phyloP scores from a whole-genome alignment of 2,113 vertebrate genomes.

The Sceloporus tristichus region DNA sequence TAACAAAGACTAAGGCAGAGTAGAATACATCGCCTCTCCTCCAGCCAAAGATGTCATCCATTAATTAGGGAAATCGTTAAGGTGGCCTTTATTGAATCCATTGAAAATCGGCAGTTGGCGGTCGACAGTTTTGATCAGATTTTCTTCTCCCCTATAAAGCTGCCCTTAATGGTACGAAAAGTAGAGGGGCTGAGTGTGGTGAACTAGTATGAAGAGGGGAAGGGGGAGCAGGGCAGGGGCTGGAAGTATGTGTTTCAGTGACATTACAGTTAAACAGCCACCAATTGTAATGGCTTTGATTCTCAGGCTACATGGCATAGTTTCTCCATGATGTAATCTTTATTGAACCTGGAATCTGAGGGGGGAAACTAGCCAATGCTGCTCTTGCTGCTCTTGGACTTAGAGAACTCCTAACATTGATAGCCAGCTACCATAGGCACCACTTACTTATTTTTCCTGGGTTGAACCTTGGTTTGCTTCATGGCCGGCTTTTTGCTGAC shows the following conservation, averaged over 20 bases:
- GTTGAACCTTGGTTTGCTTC: constrained; percentile 33
- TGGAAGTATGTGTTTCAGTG: constrained; percentile 88
- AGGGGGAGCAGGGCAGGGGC: constrained; percentile 69
- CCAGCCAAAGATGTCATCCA: constrained; percentile 99
- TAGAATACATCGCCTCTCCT: constrained; percentile 99
- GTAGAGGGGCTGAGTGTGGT: constrained; percentile 65
- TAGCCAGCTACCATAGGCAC: constrained; percentile 72
- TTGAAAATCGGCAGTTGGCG: constrained; percentile 96
- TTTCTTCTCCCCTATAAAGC: constrained; percentile 90
- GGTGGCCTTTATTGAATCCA: constrained; percentile 99
- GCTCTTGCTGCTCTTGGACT: constrained; percentile 72
- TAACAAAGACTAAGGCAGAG: constrained; percentile 99
- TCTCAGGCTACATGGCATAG: constrained; percentile 96
- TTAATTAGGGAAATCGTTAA: constrained; percentile 99
- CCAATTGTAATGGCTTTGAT: constrained; percentile 92
- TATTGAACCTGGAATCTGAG: constrained; percentile 93
- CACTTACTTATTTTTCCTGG: constrained; percentile 54
- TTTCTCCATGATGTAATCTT: constrained; percentile 99
- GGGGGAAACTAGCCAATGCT: constrained; percentile 62
- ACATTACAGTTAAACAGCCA: constrained; percentile 91
- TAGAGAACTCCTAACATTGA: constrained; percentile 88
- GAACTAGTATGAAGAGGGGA: constrained; percentile 76
- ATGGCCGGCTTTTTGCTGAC: constrained; percentile 16
- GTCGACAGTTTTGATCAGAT: constrained; percentile 99
- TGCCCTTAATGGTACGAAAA: constrained; percentile 83